Conservation (phyloP, 92 coral and sea anemone species). For the Nematostella vectensis region DNA sequence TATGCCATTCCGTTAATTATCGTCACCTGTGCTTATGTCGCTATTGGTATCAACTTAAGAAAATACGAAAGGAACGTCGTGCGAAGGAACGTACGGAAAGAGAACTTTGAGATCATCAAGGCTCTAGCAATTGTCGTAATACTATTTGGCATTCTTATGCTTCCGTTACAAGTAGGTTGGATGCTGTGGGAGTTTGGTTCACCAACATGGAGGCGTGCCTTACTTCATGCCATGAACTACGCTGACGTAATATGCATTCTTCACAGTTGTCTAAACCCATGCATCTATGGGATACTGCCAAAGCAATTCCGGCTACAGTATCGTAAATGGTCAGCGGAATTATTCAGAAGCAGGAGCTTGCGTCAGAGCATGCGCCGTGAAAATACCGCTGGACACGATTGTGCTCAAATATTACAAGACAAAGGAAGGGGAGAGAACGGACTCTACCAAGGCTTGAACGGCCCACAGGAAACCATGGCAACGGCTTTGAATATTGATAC, state of each 20-base stretch:
- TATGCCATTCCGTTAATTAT: conserved; percentile 17
- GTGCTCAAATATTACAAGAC: too few relatives aligned
- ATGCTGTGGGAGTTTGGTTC: conserved; percentile 30
- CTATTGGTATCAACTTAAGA: conserved; percentile 9
- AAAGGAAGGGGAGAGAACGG: too few relatives aligned
- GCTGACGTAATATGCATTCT: conserved; percentile 28
- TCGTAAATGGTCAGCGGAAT: conserved; percentile 3
- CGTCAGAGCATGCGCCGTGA: not conserved
- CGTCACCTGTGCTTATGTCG: conserved; percentile 8
- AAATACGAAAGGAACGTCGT: conserved; percentile 21
- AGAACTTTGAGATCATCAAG: conserved; percentile 24
- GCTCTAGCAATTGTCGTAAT: conserved; percentile 12
- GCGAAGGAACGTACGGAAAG: conserved; percentile 6
- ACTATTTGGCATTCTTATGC: conserved; percentile 8
- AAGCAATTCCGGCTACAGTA: conserved; percentile 49
- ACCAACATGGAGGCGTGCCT: not conserved
- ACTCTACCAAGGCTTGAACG: too few relatives aligned
- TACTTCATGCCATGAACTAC: conserved; percentile 12
- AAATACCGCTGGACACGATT: too few relatives aligned
- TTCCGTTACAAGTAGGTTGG: conserved; percentile 25
- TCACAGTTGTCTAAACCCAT: conserved; percentile 58
- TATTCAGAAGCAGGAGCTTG: not conserved
- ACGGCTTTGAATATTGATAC: too few relatives aligned
- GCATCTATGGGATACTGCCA: conserved; percentile 50
- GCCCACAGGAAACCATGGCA: too few relatives aligned